Evolutionary conservation across 2,888 invertebrate species (phyloP), one percentile per base, ranked within the genome.

Genomic region (Pegoplata infirma): DNA sequence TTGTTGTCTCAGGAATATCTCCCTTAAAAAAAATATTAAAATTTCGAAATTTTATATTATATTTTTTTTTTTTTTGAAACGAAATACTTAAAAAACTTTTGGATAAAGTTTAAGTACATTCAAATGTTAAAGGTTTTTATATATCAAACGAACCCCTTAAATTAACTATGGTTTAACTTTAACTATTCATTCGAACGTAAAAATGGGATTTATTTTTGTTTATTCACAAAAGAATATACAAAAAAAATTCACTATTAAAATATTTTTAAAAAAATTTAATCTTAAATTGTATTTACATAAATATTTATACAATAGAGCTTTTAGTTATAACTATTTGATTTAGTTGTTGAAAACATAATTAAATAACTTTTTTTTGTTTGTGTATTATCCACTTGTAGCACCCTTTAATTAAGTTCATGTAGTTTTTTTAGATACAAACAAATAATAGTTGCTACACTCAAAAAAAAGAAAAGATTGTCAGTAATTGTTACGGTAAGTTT

Each of bases 341-440:
- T 36, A 36, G 12, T 12, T 36, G 6, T 12, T 36, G 36, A 40
- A 40, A 40, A 3, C n/a, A 40, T 40, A 40, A 5, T 5, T 40
- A 40, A n/a, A n/a, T n/a, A 3, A 36, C 4, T n/a, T 12, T n/a
- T 32, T 32, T 32, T 32, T n/a, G 36, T 40, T 40, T 40, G 12
- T 40, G 36, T 40, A n/a, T 40, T 40, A 25, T 40, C 53, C 25
- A 25, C 40, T 53, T 12, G 49, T 49, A 51, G 64, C 51, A 23
- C n/a, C 25, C 19, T 66, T 40, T 56, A 36, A 19, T 51, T 40
- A 64, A 40, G 21, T 32, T n/a, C 7, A 28, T 5, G n/a, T 10
- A 10, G 8, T 32, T 32, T 40, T 36, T 6, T 10, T 40, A 32
- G 28, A 68, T 32, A 21, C 56, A 46, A 46, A 32, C 21, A 56